Conservation (phyloP, 2,888 invertebrate genomes). For the Alsophila aescularia region DNA sequence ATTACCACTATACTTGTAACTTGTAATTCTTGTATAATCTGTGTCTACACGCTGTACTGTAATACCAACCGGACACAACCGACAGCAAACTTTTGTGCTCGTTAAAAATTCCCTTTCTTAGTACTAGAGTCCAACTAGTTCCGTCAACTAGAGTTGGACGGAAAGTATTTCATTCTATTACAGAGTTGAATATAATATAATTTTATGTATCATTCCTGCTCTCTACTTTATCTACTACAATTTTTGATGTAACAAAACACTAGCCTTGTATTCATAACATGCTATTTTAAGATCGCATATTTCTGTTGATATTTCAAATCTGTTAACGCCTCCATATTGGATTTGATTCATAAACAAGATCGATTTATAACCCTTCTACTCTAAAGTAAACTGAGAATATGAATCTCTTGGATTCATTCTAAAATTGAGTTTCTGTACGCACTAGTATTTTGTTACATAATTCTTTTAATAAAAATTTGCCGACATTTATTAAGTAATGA, state of each 20-base stretch:
- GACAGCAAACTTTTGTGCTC: conserved; percentile 45
- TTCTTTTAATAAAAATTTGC: too few species aligned
- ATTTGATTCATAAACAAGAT: conserved; percentile 26
- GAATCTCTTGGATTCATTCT: conserved; percentile 9
- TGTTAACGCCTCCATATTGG: conserved; percentile 20
- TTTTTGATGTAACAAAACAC: conserved; percentile 1
- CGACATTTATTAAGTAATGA: too few species aligned
- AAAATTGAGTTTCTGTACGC: neutral
- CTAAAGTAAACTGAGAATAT: neutral
- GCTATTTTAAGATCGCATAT: conserved; percentile 21
- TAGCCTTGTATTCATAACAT: conserved; percentile 5
- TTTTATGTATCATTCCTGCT: neutral
- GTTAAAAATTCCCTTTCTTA: conserved; percentile 57
- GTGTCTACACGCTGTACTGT: neutral
- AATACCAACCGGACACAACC: neutral
- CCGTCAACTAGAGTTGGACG: conserved; percentile 39
- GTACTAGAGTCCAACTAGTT: conserved; percentile 50
- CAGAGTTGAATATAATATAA: neutral
- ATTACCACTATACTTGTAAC: neutral
- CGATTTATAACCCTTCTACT: conserved; percentile 16
- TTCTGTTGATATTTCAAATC: conserved; percentile 17
- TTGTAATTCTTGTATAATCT: neutral
- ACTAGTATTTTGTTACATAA: too few species aligned
- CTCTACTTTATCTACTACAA: too few species aligned
- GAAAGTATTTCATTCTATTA: conserved; percentile 16